Evolutionary conservation across 2,888 invertebrate genomes (phyloP).

Genomic region (Heliconius ethilla): DNA sequence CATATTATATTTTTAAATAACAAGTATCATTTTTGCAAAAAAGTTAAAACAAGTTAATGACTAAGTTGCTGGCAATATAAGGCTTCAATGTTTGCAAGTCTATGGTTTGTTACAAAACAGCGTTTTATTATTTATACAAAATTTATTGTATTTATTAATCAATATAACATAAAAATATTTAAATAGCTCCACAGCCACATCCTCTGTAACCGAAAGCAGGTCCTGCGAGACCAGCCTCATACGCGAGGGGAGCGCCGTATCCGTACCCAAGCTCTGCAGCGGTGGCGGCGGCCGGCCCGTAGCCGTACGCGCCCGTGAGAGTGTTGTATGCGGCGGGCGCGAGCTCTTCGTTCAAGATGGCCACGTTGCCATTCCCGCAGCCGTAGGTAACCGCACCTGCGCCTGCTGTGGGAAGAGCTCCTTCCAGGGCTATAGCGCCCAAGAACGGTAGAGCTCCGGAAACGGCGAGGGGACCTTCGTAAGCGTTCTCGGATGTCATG

Average conservation of each 20-base stretch:
- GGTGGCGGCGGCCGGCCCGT: constrained; percentile 2
- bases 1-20: too few species aligned
- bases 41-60: too few species aligned
- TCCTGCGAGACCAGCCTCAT: constrained; percentile 17
- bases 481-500: constrained; percentile 56
- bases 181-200: constrained; percentile 12
- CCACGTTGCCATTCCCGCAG: constrained; percentile 49
- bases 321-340: constrained; percentile 29
- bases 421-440: constrained; percentile 51
- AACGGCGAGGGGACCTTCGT: constrained; percentile 46
- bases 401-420: constrained; percentile 51
- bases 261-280: constrained; percentile 18
- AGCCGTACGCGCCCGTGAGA: constrained; percentile 6
- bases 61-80: too few species aligned
- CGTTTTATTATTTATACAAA: neutral
- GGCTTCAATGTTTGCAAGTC: neutral
- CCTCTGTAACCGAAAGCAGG: constrained; percentile 14
- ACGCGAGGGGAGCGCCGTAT: constrained; percentile 7
- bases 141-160: neutral
- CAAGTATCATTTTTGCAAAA: too few species aligned
- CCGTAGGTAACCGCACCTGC: constrained; percentile 50
- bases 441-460: constrained; percentile 45
- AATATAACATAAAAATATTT: neutral
- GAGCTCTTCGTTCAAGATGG: constrained; percentile 41
- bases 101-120: neutral